Base-by-base conservation (phyloP, 2,888 invertebrate species). In the Hedya salicella region DNA sequence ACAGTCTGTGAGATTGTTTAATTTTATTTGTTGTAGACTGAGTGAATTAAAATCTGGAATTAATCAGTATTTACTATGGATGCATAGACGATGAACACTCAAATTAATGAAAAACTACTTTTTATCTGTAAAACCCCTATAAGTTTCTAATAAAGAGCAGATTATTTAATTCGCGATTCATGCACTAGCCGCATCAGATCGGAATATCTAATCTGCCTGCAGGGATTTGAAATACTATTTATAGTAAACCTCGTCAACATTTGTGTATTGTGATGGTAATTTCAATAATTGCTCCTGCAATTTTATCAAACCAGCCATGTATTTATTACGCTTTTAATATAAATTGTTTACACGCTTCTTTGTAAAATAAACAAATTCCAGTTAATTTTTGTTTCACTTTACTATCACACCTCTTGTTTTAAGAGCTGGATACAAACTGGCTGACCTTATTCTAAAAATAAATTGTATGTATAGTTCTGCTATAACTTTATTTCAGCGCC, bases 331-430 rank as follows among this genome's bases (percentile, higher is more conserved):
- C 57, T 57, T 56, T 32, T 46, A 56, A 42, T 19, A 19, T 30
- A 42, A 2, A 39, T 39, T 30, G 46, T 65, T 25, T 36, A 36
- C 57, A 50, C 25, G 32, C 40, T 48, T 54, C 32, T 83, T 85
- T 86, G 83, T 87, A 85, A 81, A 89, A 83, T 88, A 88, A 88
- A 88, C 78, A 85, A 87, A 85, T 86, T 86, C 76, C 78, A 78
- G 80, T 86, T 69, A 69, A 56, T 17, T 71, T 70, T 73, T 67
- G 60, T 69, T 69, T 67, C 16, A 32, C 57, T 57, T 44, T 13
- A 13, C 3, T 13, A 32, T 36, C 17, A n/a, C n/a, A n/a, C n/a
- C n/a, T n/a, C n/a, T n/a, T n/a, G n/a, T n/a, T n/a, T n/a, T n/a
- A n/a, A n/a, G n/a, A n/a, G n/a, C n/a, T n/a, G n/a, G n/a, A n/a